Evolutionary conservation across 2,113 vertebrate species (phyloP).

Genomic region (Brachionichthys hirsutus): DNA sequence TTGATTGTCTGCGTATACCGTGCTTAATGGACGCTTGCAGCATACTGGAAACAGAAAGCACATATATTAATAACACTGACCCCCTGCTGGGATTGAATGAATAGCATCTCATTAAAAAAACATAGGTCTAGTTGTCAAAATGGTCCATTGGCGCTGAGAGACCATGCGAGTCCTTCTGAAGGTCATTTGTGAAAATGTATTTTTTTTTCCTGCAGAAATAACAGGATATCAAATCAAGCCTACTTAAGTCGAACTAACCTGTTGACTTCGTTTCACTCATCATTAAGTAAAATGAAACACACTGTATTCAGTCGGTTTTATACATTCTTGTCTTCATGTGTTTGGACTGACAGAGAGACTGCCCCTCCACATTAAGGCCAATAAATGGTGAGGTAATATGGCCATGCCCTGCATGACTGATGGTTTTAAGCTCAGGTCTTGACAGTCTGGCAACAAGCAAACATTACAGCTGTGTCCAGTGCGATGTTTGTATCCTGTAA

Average conservation of each 20-base stretch:
- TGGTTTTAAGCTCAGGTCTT: conserved; percentile 29
- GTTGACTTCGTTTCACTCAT: not conserved
- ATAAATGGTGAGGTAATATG: conserved; percentile 45
- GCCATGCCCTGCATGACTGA: conserved; percentile 39
- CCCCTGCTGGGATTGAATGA: conserved; percentile 18
- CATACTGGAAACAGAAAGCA: conserved; percentile 19
- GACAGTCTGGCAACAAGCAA: conserved; percentile 32
- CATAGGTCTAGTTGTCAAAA: no score
- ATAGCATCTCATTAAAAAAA: conserved; percentile 21
- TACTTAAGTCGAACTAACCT: no score
- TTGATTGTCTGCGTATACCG: not conserved
- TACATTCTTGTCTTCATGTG: conserved; percentile 8
- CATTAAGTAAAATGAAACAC: not conserved
- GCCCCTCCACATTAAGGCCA: conserved; percentile 17
- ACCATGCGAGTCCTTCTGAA: no score
- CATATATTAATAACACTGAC: conserved; percentile 13
- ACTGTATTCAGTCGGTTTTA: not conserved
- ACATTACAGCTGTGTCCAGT: conserved; percentile 19
- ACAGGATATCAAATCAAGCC: no score
- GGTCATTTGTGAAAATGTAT: no score
- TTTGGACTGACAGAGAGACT: conserved; percentile 10
- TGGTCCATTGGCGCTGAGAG: no score
- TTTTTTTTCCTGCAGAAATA: not conserved
- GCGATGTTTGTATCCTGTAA: conserved; percentile 8
- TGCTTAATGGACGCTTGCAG: conserved; percentile 15